Percentiles rank a stretch among this genome's conserved stretches.
Evolutionary conservation across 2,888 invertebrate genomes (phyloP).

Genomic region (Acanthacorydalis orientalis): DNA sequence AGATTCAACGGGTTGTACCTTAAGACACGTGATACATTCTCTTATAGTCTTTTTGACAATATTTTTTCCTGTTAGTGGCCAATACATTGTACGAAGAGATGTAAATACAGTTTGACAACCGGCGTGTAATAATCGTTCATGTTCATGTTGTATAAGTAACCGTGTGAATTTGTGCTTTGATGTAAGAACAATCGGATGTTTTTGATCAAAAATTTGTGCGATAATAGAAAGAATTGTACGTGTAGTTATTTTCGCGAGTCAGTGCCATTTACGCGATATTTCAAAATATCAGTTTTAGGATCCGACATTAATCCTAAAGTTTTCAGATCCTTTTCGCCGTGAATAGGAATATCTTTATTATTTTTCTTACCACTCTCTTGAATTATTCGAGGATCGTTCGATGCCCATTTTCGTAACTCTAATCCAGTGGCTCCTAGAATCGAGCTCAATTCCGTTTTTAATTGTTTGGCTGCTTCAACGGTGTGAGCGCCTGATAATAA

Average conservation of each 20-base stretch:
- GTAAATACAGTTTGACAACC: background rate
- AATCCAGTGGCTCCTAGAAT: background rate
- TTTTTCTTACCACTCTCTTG: no score
- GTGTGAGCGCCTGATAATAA: background rate
- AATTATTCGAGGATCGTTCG: no score
- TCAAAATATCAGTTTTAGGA: background rate
- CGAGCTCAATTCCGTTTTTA: background rate
- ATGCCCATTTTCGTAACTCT: background rate
- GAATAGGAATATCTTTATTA: background rate
- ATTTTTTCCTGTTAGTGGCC: background rate
- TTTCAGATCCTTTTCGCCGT: background rate
- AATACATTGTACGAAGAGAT: background rate
- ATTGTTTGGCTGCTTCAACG: background rate
- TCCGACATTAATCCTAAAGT: background rate
- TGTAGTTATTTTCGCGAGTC: background rate
- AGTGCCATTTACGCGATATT: background rate
- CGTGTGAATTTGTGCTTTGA: background rate
- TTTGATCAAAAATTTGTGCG: background rate
- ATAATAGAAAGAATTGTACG: background rate
- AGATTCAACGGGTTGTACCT: background rate
- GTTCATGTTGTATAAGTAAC: background rate
- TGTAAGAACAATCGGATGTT: background rate
- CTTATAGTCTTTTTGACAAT: background rate
- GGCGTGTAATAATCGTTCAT: background rate
- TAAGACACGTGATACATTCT: background rate